Evolutionary conservation across 2,797 vertebrate species (phyloP).

Genomic region (Eurystomus glaucurus): DNA sequence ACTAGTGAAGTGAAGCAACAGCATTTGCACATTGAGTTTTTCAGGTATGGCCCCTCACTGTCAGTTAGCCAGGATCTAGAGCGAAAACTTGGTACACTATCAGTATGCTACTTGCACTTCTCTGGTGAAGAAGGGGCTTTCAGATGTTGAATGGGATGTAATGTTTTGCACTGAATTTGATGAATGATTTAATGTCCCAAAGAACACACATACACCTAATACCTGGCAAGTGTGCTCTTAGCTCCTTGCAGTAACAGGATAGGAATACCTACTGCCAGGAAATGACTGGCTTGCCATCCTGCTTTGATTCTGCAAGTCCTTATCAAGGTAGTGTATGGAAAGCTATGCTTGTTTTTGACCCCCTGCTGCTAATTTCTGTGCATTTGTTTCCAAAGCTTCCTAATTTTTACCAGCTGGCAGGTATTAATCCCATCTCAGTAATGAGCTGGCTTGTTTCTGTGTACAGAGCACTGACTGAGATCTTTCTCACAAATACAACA

Average conservation of each 20-base stretch:
- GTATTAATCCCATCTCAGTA: conserved; percentile 39
- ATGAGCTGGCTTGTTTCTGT: not conserved
- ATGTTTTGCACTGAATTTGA: not conserved
- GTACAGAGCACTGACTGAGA: conserved; percentile 47
- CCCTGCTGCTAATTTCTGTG: conserved; percentile 31
- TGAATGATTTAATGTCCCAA: not conserved
- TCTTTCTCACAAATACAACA: conserved; percentile 38
- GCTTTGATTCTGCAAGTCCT: conserved; percentile 53
- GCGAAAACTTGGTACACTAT: not conserved
- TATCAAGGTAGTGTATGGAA: conserved; percentile 25
- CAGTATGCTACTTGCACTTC: not conserved
- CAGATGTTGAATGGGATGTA: not conserved
- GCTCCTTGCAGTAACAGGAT: not conserved
- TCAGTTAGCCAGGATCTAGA: not conserved
- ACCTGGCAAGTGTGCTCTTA: not conserved
- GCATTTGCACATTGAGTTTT: not conserved
- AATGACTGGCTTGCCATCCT: not conserved
- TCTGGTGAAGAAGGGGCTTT: not conserved
- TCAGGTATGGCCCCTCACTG: not conserved
- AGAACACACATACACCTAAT: not conserved
- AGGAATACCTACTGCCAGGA: not conserved
- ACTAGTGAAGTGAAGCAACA: not conserved
- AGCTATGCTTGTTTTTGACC: conserved; percentile 10
- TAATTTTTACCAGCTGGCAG: conserved; percentile 65
- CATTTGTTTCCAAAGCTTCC: conserved; percentile 56